These are phyloP conservation scores for Anguilla marmorata DNA, from an alignment of 2,797 vertebrate species.

Conservation along the genomic window DNA sequence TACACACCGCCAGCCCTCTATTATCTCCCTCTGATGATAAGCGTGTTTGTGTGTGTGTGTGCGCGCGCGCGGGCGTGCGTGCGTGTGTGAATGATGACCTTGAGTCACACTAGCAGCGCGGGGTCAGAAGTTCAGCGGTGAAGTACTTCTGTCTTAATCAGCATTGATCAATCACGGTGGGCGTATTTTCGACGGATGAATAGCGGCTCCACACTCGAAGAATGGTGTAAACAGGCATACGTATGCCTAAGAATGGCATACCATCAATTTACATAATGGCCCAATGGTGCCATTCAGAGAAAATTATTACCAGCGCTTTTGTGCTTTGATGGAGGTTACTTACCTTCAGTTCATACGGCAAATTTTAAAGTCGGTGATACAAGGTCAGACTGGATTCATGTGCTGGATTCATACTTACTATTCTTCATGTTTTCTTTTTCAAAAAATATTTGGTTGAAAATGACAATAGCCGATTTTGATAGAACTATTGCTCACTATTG, in stretches of 20 bases:
- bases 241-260: neutral
- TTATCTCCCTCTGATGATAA: no score
- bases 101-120: slow-evolving; percentile 13
- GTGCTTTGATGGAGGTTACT: neutral
- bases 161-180: neutral
- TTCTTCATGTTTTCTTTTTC: neutral
- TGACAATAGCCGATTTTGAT: neutral
- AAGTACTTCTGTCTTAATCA: slow-evolving; percentile 16
- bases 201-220: slow-evolving; percentile 7
- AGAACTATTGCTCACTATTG: neutral
- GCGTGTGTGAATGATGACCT: neutral
- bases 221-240: neutral
- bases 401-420: neutral
- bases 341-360: neutral
- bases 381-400: neutral
- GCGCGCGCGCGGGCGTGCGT: neutral
- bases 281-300: neutral
- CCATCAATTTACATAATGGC: slow-evolving; percentile 6
- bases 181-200: neutral
- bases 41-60: neutral
- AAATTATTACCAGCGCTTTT: neutral
- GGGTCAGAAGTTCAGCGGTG: slow-evolving; percentile 2
- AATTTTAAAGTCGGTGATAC: neutral
- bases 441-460: neutral
- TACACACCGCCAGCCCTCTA: no score